phyloP scores from a whole-genome alignment of 2,113 vertebrate genomes.

The Miniopterus natalensis region DNA sequence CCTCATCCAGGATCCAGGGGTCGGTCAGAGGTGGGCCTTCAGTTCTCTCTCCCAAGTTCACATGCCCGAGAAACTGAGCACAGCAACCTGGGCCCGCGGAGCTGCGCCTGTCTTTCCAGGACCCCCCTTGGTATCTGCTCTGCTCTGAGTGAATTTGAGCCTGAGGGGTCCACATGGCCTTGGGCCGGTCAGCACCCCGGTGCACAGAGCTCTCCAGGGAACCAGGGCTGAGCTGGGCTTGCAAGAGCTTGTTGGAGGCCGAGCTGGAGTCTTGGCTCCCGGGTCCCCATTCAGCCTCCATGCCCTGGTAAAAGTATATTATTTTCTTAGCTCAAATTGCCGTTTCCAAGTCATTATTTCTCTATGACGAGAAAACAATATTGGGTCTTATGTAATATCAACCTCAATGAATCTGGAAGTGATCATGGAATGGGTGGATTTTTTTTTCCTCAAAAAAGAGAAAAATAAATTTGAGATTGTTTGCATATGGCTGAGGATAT shows the following conservation, averaged over 20 bases:
- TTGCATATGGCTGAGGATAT: constrained; percentile 89
- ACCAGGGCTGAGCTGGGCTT: constrained; percentile 38
- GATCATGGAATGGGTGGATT: constrained; percentile 90
- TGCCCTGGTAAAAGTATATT: constrained; percentile 82
- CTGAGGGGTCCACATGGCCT: too few relatives aligned
- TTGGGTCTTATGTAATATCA: constrained; percentile 87
- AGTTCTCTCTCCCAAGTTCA: not conserved
- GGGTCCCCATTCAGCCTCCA: constrained; percentile 79
- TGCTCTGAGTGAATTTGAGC: not conserved
- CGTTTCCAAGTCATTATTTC: constrained; percentile 86
- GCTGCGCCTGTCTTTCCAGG: not conserved
- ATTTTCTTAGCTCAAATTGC: constrained; percentile 88
- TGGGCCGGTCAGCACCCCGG: not conserved
- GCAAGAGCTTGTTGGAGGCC: constrained; percentile 67
- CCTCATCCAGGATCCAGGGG: not conserved
- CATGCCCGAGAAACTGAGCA: not conserved
- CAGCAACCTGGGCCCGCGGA: not conserved
- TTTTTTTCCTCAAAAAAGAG: constrained; percentile 81
- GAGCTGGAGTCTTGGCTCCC: constrained; percentile 73
- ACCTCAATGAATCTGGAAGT: constrained; percentile 90
- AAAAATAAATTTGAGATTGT: constrained; percentile 90
- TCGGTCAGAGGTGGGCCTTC: not conserved
- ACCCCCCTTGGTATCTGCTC: not conserved
- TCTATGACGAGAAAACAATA: constrained; percentile 86
- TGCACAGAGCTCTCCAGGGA: not conserved